Base-by-base conservation (phyloP, 1,140 invertebrate species). In the Thaumatotibia leucotreta region DNA sequence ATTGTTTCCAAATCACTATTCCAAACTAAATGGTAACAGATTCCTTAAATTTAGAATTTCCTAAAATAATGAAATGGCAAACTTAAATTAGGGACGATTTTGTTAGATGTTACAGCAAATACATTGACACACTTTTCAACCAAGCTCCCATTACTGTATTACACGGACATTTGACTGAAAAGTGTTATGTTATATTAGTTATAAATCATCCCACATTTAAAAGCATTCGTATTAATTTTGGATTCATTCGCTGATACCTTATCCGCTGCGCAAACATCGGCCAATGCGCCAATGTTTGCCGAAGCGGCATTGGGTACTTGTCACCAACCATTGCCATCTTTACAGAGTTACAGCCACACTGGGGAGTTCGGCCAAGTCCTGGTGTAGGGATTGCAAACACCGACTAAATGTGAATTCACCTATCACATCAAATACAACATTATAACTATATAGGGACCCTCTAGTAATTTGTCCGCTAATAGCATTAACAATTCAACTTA, bases 341-440 rank as follows among this genome's bases (percentile, higher is more conserved):
- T 64, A 64, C 67, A 75, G 65, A 74, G 66, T 74, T 74, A 74
- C 69, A 79, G 65, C 67, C 76, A 79, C 71, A 71, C 74, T 68
- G 63, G 73, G 80, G 81, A 84, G 80, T 85, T 77, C 85, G 82
- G 75, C 75, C 76, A 71, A 83, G 82, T 72, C 70, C 61, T 62
- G 64, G 61, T 50, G 58, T 50, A 50, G 72, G 70, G 76, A 77
- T 80, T 84, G 79, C 74, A 76, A 84, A 88, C 84, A 88, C 77
- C 78, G 80, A 88, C 84, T 85, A 81, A 81, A 64, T 78, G 76
- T 83, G 75, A 83, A 76, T 66, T 63, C 74, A 76, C 64, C 67
- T 88, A 83, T 84, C 83, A 87, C 85, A 88, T 86, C 81, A 74
- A 85, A 80, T 84, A 82, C 73, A 80, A 81, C 70, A 84, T 84